Evolutionary conservation across 2,888 invertebrate genomes (phyloP), one percentile per base, ranked within the genome.

Genomic region (Strigamia transsilvanica): DNA sequence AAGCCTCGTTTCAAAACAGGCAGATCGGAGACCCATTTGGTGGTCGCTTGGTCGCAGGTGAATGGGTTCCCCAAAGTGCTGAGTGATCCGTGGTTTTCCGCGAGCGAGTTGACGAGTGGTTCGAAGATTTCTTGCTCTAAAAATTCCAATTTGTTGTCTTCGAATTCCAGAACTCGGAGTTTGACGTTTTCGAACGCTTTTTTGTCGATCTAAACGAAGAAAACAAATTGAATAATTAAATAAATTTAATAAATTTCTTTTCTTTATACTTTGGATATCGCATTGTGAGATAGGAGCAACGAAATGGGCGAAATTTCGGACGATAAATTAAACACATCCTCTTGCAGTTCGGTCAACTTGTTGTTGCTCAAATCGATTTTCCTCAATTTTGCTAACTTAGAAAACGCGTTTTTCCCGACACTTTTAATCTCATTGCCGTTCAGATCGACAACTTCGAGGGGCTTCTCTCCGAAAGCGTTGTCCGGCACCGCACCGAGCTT

Each of bases 131-230:
- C 80, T 21, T 46, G 10, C 10, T 46, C 46, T 15, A 80, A 21
- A 6, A 9, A 21, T 46, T 80, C 80, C 80, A 80, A 21, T 46
- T 80, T 80, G 21, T 80, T 80, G 15, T 80, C 80, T 42, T 80
- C 80, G 21, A 80, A 18, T 18, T 42, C 80, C 80, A 80, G 10
- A 21, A 7, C 10, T 13, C 18, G 12, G 9, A 80, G n/a, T 46
- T 46, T 80, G 9, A 21, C n/a, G 18, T 32, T 46, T 5, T 41
- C 18, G 38, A 80, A 80, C n/a, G 80, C 80, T 42, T 41, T 32
- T 18, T 80, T 80, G 46, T 46, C 18, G 10, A 80, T 46, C 80
- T 80, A 46, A 32, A 80, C 32, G 9, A 32, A 73, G 9, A 73
- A 32, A 23, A 73, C 5, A 32, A 56, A 56, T 21, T 56, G 7